These are phyloP conservation scores for Cyprinus carpio DNA, from an alignment of 2,113 vertebrate species.

Conservation along the genomic window DNA sequence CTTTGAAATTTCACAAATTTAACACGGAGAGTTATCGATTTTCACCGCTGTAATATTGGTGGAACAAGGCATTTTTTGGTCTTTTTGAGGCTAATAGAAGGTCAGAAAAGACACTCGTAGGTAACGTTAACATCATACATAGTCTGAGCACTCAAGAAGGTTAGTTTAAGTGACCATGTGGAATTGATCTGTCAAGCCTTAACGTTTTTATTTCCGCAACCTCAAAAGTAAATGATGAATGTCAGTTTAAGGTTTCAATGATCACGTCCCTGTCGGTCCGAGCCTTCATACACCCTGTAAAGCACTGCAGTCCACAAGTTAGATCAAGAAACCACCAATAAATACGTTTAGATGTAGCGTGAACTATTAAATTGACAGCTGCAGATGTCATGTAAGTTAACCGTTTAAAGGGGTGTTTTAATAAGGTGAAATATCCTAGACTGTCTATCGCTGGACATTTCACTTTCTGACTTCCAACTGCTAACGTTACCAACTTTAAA, in stretches of 20 bases:
- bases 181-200: neutral
- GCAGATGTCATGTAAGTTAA: neutral
- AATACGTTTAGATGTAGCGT: neutral
- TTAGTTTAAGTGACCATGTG: neutral
- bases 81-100: neutral
- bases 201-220: neutral
- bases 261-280: neutral
- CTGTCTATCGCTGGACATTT: neutral
- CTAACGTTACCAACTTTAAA: constrained; percentile 25
- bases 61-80: neutral
- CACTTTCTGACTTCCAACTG: constrained; percentile 27
- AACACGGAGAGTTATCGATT: neutral
- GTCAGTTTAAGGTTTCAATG: neutral
- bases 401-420: neutral
- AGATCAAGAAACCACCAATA: neutral
- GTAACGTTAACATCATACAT: too few species aligned
- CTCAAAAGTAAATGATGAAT: neutral
- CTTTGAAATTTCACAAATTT: neutral
- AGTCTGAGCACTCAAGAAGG: neutral
- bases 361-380: neutral
- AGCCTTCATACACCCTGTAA: neutral
- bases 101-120: neutral
- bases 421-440: neutral
- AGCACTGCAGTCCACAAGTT: neutral
- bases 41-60: neutral